A percentile compares a stretch with the other conserved stretches of the same genome.
These are phyloP conservation scores for Aleiodes alternator DNA, from an alignment of 2,888 invertebrate species.

Conservation along the genomic window DNA sequence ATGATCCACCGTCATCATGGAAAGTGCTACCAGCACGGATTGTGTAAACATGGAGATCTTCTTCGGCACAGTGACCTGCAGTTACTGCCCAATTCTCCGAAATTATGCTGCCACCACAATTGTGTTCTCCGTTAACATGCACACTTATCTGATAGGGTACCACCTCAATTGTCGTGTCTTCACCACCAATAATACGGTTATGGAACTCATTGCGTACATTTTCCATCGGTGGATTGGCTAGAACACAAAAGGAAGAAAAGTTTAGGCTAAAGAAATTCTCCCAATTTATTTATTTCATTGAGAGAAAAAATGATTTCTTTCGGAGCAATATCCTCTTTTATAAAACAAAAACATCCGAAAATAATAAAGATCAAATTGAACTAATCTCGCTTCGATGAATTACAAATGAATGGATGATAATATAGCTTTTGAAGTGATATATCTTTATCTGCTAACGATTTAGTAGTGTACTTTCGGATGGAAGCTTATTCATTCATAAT, in stretches of 20 bases:
- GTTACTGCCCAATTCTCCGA: slow-evolving; percentile 76
- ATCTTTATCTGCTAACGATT: too few species aligned
- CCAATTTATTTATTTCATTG: too few species aligned
- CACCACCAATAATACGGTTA: slow-evolving; percentile 76
- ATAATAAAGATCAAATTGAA: too few species aligned
- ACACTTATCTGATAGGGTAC: slow-evolving; percentile 77
- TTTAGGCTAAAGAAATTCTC: too few species aligned
- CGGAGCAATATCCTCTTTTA: too few species aligned
- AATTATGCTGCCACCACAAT: slow-evolving; percentile 79
- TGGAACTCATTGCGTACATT: not conserved
- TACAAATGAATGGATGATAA: too few species aligned
- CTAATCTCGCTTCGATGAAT: too few species aligned
- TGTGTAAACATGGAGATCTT: slow-evolving; percentile 30
- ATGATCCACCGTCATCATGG: slow-evolving; percentile 76
- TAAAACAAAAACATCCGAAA: too few species aligned
- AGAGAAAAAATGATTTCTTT: too few species aligned
- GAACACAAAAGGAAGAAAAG: not conserved
- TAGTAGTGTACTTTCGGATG: too few species aligned
- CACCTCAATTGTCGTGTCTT: slow-evolving; percentile 74
- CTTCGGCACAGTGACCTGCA: slow-evolving; percentile 78
- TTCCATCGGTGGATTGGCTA: not conserved
- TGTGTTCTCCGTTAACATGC: slow-evolving; percentile 73
- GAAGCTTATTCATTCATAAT: too few species aligned
- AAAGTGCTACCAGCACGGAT: slow-evolving; percentile 77
- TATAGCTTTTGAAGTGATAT: too few species aligned